Base-by-base conservation (phyloP, 2,888 invertebrate genomes). In the Stenichneumon culpator region DNA sequence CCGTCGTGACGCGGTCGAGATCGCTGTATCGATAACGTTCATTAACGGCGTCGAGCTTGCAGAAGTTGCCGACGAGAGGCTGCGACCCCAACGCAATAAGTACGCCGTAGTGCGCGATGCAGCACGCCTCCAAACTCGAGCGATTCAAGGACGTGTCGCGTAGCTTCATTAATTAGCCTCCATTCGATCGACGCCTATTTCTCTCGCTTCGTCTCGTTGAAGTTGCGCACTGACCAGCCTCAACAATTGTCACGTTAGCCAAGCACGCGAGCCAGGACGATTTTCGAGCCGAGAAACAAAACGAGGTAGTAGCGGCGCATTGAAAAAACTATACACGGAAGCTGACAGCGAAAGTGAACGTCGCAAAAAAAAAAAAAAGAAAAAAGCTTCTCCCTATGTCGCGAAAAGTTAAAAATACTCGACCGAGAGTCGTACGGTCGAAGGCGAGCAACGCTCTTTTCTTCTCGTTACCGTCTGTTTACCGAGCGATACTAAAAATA, bases 141-240 rank as follows among this genome's bases (percentile, higher is more conserved):
- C 11, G 11, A 22, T 22, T 3, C 25, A 16, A 47, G 44, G 16
- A 4, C 44, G 16, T 47, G 57, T 57, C 57, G 11, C 63, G 14
- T 32, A 65, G 36, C 44, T 70, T 65, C 70, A 60, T 70, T 70
- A 80, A 80, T 84, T 84, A 80, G 80, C 54, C 36, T n/a, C 54
- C 75, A 79, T 83, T 70, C 50, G 11, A 80, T 44, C 72, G 75
- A 60, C 68, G 73, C 57, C 67, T 67, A n/a, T 28, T 28, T 39
- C 47, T 54, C 72, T 65, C 50, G 72, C 78, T 14, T 6, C 54
- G 75, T 54, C 57, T 36, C 65, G 75, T 47, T 39, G 60, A 54
- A 65, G 63, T 50, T 65, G 67, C 57, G 72, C 73, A 60, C 77
- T 78, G 81, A 84, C 84, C 84, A 68, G 69, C 57, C 84, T 52